Evolutionary conservation across 2,113 vertebrate genomes (phyloP).

Genomic region (Brachyistius frenatus): DNA sequence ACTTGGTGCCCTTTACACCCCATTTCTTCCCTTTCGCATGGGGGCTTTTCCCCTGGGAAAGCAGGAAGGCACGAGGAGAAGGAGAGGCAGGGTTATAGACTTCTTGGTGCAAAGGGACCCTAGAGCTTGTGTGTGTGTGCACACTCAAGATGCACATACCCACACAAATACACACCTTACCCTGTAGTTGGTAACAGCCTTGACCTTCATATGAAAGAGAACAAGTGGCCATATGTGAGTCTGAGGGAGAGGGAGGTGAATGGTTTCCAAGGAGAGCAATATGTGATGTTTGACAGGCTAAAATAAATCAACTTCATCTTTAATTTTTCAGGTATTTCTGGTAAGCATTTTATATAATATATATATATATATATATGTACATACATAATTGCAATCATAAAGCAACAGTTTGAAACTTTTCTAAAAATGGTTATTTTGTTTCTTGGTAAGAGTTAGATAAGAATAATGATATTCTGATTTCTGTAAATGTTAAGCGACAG

Average conservation of each 20-base stretch:
- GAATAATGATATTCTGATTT: too few species aligned
- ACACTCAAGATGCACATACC: conserved; percentile 2
- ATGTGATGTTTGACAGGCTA: conserved; percentile 5
- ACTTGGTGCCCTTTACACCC: conserved; percentile 80
- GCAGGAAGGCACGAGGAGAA: conserved; percentile 47
- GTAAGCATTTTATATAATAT: too few species aligned
- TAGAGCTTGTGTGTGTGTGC: conserved; percentile 9
- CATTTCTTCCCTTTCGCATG: conserved; percentile 77
- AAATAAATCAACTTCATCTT: background rate
- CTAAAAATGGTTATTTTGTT: background rate
- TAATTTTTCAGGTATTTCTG: background rate
- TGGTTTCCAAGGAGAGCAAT: conserved; percentile 10
- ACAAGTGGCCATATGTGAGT: conserved; percentile 6
- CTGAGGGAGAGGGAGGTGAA: background rate
- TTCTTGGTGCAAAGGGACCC: conserved; percentile 43
- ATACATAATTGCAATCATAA: too few species aligned
- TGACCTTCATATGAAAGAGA: conserved; percentile 18
- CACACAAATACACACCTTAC: conserved; percentile 40
- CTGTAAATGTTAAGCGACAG: too few species aligned
- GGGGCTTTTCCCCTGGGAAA: conserved; percentile 68
- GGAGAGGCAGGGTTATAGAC: conserved; percentile 59
- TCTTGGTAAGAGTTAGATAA: too few species aligned
- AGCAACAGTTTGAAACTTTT: background rate
- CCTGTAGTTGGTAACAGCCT: conserved; percentile 23
- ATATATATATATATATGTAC: too few species aligned